phyloP scores from a whole-genome alignment of 2,113 vertebrate genomes.

The Semnopithecus entellus region DNA sequence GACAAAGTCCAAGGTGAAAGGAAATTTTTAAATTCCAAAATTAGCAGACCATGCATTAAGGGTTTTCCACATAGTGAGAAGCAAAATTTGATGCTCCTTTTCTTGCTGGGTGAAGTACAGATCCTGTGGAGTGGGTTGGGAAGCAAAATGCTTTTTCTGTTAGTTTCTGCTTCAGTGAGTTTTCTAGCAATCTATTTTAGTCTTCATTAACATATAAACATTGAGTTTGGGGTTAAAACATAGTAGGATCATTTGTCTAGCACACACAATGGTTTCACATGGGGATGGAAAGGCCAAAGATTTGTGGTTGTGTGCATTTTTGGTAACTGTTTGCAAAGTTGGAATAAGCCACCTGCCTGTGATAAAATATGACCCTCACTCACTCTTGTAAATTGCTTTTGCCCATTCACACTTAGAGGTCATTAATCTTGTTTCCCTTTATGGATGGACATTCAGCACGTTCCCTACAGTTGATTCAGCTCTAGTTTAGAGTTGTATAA shows the following conservation, averaged over 20 bases:
- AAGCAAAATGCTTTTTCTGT: conserved; percentile 23
- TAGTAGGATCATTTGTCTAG: background rate
- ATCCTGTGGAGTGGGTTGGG: background rate
- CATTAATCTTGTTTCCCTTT: conserved; percentile 72
- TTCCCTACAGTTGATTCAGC: conserved; percentile 60
- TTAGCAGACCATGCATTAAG: background rate
- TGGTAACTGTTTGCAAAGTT: conserved; percentile 52
- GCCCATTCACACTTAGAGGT: conserved; percentile 66
- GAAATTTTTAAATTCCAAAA: background rate
- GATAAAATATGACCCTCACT: conserved; percentile 73
- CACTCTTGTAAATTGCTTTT: conserved; percentile 70
- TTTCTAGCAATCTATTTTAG: conserved; percentile 29
- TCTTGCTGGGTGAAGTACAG: conserved; percentile 32
- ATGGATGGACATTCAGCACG: conserved; percentile 57
- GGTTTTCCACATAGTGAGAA: conserved; percentile 37
- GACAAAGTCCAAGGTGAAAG: conserved; percentile 48
- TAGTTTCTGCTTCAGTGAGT: conserved; percentile 11
- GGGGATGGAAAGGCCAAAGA: background rate
- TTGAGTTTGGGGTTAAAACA: conserved; percentile 23
- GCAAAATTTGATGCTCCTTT: conserved; percentile 10
- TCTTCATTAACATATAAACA: conserved; percentile 59
- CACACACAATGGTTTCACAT: background rate
- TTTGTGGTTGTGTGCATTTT: conserved; percentile 9
- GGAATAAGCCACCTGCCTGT: conserved; percentile 55
- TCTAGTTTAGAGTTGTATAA: conserved; percentile 38